These are phyloP conservation scores for Lasioglossum malachurum DNA, from an alignment of 2,888 invertebrate genomes.

Conservation along the genomic window DNA sequence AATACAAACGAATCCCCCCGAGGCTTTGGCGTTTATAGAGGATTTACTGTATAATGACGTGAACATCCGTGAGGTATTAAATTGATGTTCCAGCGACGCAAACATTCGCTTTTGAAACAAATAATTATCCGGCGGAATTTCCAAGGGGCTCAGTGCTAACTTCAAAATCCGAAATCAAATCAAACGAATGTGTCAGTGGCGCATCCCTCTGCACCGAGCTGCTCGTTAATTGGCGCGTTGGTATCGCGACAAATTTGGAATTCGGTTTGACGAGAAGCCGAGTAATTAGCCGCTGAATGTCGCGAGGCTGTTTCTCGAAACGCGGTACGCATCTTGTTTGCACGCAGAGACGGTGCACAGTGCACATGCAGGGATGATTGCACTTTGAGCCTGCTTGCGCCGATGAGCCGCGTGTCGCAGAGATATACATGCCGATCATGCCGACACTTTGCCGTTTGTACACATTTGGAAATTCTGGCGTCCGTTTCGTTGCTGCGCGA, in stretches of 20 bases:
- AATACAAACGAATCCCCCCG: too few species aligned
- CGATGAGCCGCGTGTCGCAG: constrained; percentile 6
- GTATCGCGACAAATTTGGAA: constrained; percentile 56
- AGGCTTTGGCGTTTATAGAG: too few species aligned
- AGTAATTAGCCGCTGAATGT: constrained; percentile 61
- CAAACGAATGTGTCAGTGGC: constrained; percentile 19
- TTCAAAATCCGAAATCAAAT: constrained; percentile 30
- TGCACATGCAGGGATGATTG: not conserved
- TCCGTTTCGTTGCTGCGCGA: not conserved
- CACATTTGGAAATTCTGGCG: not conserved
- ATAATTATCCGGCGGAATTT: not conserved
- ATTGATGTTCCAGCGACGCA: not conserved
- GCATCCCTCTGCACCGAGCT: not conserved
- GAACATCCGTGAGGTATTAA: not conserved
- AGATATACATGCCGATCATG: not conserved
- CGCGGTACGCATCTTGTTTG: constrained; percentile 50
- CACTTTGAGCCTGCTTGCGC: constrained; percentile 35
- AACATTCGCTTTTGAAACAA: not conserved
- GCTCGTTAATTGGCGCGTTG: constrained; percentile 44
- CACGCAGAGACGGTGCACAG: not conserved
- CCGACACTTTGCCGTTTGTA: not conserved
- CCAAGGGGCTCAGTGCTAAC: not conserved
- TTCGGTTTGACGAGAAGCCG: constrained; percentile 54
- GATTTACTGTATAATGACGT: too few species aligned
- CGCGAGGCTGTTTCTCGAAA: constrained; percentile 49